phyloP scores from a whole-genome alignment of 1,140 invertebrate species.

The Drosophila subobscura region DNA sequence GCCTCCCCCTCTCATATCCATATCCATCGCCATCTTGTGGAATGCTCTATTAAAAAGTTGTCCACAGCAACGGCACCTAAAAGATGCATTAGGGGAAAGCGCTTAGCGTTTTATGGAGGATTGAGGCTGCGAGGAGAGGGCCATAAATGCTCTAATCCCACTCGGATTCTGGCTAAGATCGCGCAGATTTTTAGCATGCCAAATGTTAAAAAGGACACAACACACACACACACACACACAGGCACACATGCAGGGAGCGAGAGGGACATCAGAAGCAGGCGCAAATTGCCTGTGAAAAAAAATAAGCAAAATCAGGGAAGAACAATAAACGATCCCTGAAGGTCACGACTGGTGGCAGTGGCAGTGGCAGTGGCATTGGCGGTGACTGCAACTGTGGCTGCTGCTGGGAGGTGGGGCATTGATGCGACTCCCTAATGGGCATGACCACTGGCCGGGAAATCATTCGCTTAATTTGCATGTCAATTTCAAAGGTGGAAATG shows the following conservation, averaged over 20 bases:
- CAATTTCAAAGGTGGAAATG: conserved; percentile 36
- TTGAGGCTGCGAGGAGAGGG: conserved; percentile 37
- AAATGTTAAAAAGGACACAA: conserved; percentile 62
- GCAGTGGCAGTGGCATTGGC: background rate
- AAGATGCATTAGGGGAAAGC: conserved; percentile 55
- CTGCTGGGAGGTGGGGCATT: conserved; percentile 6
- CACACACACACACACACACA: conserved; percentile 15
- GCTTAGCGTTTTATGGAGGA: conserved; percentile 78
- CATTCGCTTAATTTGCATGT: conserved; percentile 72
- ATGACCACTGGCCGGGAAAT: conserved; percentile 62
- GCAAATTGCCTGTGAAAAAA: conserved; percentile 70
- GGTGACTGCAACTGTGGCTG: conserved; percentile 19
- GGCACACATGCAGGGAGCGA: background rate
- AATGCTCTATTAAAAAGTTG: conserved; percentile 42
- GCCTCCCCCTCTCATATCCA: background rate
- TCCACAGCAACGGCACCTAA: conserved; percentile 8
- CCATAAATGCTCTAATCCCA: conserved; percentile 65
- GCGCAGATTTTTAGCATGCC: conserved; percentile 64
- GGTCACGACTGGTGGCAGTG: conserved; percentile 32
- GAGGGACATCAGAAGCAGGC: conserved; percentile 25
- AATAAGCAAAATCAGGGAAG: conserved; percentile 31
- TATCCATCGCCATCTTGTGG: conserved; percentile 32
- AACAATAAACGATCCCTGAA: conserved; percentile 46
- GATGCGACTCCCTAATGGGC: conserved; percentile 35
- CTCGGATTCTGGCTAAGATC: conserved; percentile 62